Evolutionary conservation across 1,140 invertebrate species (phyloP).

Genomic region (Holcopasites calliopsidis): DNA sequence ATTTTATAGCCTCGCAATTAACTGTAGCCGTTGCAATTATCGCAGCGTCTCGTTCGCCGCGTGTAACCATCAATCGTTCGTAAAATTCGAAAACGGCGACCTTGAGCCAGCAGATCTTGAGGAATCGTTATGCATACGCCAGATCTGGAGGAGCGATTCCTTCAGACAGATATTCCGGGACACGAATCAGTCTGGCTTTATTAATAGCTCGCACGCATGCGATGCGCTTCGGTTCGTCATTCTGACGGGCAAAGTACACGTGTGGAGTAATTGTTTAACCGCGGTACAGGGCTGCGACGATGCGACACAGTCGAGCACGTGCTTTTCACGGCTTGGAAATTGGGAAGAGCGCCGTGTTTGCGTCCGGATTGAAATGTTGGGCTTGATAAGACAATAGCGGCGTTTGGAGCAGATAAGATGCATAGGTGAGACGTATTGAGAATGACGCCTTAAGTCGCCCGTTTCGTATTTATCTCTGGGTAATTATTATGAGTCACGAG

Average conservation of each 20-base stretch:
- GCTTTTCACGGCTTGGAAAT: not conserved
- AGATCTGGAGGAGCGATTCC: not conserved
- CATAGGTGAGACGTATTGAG: not conserved
- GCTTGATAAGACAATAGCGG: not conserved
- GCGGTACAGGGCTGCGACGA: not conserved
- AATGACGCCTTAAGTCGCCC: not conserved
- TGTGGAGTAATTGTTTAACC: not conserved
- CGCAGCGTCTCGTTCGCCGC: not conserved
- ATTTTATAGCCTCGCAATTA: not conserved
- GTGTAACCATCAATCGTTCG: no score
- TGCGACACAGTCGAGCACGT: not conserved
- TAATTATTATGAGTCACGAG: constrained; percentile 10
- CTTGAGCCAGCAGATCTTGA: constrained; percentile 34
- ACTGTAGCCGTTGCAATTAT: no score
- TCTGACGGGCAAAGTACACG: not conserved
- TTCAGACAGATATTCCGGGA: constrained; percentile 8
- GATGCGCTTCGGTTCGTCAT: not conserved
- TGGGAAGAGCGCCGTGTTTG: no score
- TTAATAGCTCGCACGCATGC: constrained; percentile 39
- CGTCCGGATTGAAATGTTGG: accelerated
- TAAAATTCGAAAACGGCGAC: constrained; percentile 41
- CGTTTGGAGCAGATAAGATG: not conserved
- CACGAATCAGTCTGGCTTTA: constrained; percentile 37
- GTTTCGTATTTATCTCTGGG: not conserved
- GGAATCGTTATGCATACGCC: not conserved